Base-by-base conservation (phyloP, 2,797 vertebrate species). In the Orientallactaga sibirica region DNA sequence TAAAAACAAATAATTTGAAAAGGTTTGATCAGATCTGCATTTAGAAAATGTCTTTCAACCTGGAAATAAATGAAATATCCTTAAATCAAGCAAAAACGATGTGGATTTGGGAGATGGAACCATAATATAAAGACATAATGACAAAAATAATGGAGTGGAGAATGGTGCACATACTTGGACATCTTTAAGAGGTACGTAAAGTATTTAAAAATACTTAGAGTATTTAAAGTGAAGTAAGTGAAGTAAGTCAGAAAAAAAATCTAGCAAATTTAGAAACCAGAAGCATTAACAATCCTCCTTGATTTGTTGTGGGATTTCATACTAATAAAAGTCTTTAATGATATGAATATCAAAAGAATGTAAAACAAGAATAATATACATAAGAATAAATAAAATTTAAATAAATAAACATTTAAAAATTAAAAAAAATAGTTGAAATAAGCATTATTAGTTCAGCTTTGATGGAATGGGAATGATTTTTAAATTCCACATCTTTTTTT, bases 381-480 rank as follows among this genome's bases (percentile, higher is more conserved):
- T 37, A 37, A 37, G 33, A 37, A 37, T 37, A 37, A 37, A 37
- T 37, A 91, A 76, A 1, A 20, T 70, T 0, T 22, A 62, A 86
- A 37, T 83, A 22, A 77, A 37, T 37, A 37, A 37, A 37, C 2
- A 37, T 37, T 2, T 37, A 37, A 37, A 37, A 37, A 2, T 37
- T 37, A 37, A 37, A 37, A 37, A 37, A 37, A 37, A 37, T 37
- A 37, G 86, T 81, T 91, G 9, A 61, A 85, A 73, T 18, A 87
- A 3, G 16, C 18, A 74, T 76, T 12, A 71, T 91, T 94, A 84
- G 8, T 70, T 86, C 74, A 80, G 9, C 9, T 78, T 83, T 87
- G 61, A 71, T 90, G 22, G 10, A 81, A 89, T 19, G 41, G 29
- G 85, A 77, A 87, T 24, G 7, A 5, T 90, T 80, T 93, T 92